These are phyloP conservation scores for Catostylus mosaicus DNA, from an alignment of 30 jellyfish, hydroid and myxozoan species.

Conservation along the genomic window DNA sequence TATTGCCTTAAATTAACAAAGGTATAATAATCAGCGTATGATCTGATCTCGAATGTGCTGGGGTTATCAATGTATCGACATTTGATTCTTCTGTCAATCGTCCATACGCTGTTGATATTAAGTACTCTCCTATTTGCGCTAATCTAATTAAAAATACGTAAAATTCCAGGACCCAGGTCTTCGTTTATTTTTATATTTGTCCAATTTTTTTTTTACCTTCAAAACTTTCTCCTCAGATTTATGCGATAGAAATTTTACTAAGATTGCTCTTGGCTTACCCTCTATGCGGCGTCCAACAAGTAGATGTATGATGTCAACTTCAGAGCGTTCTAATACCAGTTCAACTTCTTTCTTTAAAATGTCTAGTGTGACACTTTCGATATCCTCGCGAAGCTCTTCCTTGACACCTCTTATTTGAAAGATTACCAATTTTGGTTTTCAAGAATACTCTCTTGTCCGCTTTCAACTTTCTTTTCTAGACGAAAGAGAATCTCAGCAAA, in stretches of 20 bases:
- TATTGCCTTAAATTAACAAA: slow-evolving; percentile 6
- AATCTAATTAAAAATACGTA: background rate
- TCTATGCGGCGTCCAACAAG: slow-evolving; percentile 19
- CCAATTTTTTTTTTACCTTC: slow-evolving; percentile 9
- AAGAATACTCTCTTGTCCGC: slow-evolving; percentile 9
- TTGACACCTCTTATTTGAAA: background rate
- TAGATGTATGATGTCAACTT: slow-evolving; percentile 26
- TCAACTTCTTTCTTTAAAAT: background rate
- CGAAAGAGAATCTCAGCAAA: slow-evolving; percentile 6
- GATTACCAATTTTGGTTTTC: slow-evolving; percentile 2
- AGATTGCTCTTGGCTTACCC: background rate
- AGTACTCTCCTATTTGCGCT: background rate
- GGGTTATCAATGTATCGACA: background rate
- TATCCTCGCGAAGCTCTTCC: slow-evolving; percentile 6
- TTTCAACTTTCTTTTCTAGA: slow-evolving; percentile 1
- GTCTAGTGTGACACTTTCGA: background rate
- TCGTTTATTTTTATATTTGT: slow-evolving; percentile 6
- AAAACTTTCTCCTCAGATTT: slow-evolving; percentile 2
- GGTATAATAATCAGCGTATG: slow-evolving; percentile 9
- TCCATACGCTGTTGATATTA: slow-evolving; percentile 25
- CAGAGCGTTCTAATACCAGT: background rate
- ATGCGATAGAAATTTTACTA: slow-evolving; percentile 9
- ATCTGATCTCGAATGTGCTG: slow-evolving; percentile 14
- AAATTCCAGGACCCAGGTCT: slow-evolving; percentile 35
- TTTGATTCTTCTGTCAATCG: slow-evolving; percentile 33